phyloP scores from a whole-genome alignment of 2,113 vertebrate genomes.

The Esox niger region DNA sequence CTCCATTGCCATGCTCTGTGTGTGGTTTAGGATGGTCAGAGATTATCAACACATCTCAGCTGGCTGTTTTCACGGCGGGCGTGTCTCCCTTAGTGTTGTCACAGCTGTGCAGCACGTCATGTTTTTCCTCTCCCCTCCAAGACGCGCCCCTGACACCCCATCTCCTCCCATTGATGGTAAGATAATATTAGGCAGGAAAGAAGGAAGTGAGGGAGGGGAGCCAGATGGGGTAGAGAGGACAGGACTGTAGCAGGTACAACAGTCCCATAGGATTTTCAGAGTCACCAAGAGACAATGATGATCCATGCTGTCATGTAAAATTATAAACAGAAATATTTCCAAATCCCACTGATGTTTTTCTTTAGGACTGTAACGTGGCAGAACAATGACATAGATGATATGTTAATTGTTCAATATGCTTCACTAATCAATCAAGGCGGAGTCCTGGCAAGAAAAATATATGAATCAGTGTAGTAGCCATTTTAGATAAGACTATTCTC shows the following conservation, averaged over 20 bases:
- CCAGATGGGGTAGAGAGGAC: too few species aligned
- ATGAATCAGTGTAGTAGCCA: too few species aligned
- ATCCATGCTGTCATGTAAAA: not conserved
- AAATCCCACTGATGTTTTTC: not conserved
- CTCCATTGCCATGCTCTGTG: slow-evolving; percentile 41
- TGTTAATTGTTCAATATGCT: not conserved
- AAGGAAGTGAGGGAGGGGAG: slow-evolving; percentile 20
- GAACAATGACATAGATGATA: not conserved
- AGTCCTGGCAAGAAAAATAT: too few species aligned
- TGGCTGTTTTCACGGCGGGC: slow-evolving; percentile 63
- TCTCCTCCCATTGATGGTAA: slow-evolving; percentile 44
- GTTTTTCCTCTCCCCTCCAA: slow-evolving; percentile 49
- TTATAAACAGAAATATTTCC: not conserved
- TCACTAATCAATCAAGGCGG: not conserved
- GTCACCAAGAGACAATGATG: slow-evolving; percentile 29
- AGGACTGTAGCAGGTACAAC: not conserved
- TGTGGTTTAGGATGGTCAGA: slow-evolving; percentile 43
- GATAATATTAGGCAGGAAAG: slow-evolving; percentile 46
- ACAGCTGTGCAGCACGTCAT: slow-evolving; percentile 66
- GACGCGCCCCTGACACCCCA: slow-evolving; percentile 32
- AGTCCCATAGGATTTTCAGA: not conserved
- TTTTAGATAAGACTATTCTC: too few species aligned
- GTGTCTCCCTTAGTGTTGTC: slow-evolving; percentile 41
- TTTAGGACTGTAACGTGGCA: not conserved
- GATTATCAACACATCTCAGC: slow-evolving; percentile 50